Base-by-base conservation (phyloP, 2,797 vertebrate species). In the Etheostoma perlongum region DNA sequence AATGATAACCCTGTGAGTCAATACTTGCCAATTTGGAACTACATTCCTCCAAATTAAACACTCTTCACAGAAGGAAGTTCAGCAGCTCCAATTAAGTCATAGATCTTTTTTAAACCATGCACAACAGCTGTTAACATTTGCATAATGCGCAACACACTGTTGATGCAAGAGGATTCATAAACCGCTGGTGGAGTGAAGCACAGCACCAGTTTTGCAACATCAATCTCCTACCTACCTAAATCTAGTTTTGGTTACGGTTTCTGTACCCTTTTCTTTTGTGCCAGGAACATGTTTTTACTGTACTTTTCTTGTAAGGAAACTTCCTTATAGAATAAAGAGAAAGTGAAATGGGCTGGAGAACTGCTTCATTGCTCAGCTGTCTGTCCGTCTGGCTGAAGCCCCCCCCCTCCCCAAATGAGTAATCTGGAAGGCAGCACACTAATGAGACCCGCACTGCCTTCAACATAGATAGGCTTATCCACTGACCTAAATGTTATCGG, bases 401-500 rank as follows among this genome's bases (percentile, higher is more conserved):
- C 76, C 63, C 46, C 10, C 77, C 63, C 46, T 8, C 1, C 27
- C 27, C 27, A 2, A 27, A 21, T 66, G 58, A 82, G 74, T 77
- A 80, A 88, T 89, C 81, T 84, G 86, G 74, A 85, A 83, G 81
- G 74, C 80, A 74, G 74, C 74, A 42, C 67, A 83, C 78, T 89
- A 88, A 91, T 88, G 86, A 88, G 85, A 87, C 78, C 67, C 55
- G 18, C 72, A 67, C 76, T 53, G 86, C 79, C 84, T 40, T 59
- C 84, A 82, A 78, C 87, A 85, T 19, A 83, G 71, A 89, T 71
- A 74, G 54, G 87, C 88, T 91, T 88, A 93, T 88, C 87, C 89
- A 71, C 76, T 91, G 93, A 92, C 91, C 89, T 92, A 94, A 85
- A 91, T 93, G 89, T 87, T 80, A 79, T 30, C 62, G 82, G 79